phyloP scores from a whole-genome alignment of 2,797 vertebrate species.

The Tolypeutes matacus region DNA sequence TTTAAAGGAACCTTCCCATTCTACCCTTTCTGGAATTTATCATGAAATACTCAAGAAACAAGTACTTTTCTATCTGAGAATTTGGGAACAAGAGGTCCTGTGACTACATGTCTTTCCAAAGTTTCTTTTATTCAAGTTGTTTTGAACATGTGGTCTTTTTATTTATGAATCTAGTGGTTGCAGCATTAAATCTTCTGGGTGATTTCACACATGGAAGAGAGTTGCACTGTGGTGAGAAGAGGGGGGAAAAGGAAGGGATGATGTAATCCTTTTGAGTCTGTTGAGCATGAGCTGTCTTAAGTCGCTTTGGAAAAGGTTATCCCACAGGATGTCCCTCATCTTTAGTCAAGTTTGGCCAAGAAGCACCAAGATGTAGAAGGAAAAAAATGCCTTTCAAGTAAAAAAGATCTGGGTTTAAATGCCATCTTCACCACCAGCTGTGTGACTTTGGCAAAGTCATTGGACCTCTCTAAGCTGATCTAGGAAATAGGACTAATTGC shows the following conservation, averaged over 20 bases:
- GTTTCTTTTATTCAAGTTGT: background rate
- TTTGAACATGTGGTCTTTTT: background rate
- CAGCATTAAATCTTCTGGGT: background rate
- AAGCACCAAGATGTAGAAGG: constrained; percentile 31
- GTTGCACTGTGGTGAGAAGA: background rate
- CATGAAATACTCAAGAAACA: constrained; percentile 11
- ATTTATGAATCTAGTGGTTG: background rate
- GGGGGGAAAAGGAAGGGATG: background rate
- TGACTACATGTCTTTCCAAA: background rate
- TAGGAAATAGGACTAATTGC: background rate
- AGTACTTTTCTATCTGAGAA: constrained; percentile 15
- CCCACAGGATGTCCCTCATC: background rate
- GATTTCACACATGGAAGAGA: background rate
- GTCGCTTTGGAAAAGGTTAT: constrained; percentile 20
- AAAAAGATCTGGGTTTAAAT: constrained; percentile 4
- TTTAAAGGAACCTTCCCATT: background rate
- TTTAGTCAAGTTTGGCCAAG: constrained; percentile 17
- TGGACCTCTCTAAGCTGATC: constrained; percentile 21
- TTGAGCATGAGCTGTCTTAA: background rate
- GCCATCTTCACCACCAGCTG: background rate
- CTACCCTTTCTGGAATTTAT: background rate
- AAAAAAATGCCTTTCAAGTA: constrained; percentile 8
- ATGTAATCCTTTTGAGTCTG: background rate
- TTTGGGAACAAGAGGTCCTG: background rate
- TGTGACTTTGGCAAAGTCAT: constrained; percentile 12